These are phyloP conservation scores for Nasonia vitripennis DNA, from an alignment of 1,140 invertebrate species.

Conservation along the genomic window DNA sequence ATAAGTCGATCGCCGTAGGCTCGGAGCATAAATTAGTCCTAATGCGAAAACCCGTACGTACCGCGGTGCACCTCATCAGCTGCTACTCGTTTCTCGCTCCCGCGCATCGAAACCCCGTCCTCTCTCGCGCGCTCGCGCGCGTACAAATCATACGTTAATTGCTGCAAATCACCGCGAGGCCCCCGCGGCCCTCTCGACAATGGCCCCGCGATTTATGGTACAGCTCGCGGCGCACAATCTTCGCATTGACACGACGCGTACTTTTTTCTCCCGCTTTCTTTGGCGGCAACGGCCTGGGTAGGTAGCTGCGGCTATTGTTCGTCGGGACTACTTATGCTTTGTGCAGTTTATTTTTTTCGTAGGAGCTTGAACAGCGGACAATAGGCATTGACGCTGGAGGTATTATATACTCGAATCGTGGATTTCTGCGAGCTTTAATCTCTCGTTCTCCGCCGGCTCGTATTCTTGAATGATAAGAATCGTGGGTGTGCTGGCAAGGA, in stretches of 20 bases:
- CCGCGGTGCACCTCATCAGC: neutral
- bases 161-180: slow-evolving; percentile 58
- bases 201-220: neutral
- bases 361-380: neutral
- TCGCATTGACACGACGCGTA: neutral
- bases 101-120: neutral
- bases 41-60: slow-evolving; percentile 4
- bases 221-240: neutral
- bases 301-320: neutral
- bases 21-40: slow-evolving; percentile 58
- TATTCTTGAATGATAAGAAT: too few relatives aligned
- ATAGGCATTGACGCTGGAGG: neutral
- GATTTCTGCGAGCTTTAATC: too few relatives aligned
- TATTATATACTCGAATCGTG: too few relatives aligned
- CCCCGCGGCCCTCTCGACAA: neutral
- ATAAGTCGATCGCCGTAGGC: neutral
- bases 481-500: too few relatives aligned
- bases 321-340: neutral
- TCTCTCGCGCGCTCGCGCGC: neutral
- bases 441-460: too few relatives aligned
- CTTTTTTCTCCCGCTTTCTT: neutral
- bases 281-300: neutral
- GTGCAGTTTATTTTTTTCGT: too few relatives aligned
- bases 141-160: slow-evolving; percentile 65
- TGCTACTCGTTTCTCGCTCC: slow-evolving; percentile 3